Percentiles rank a stretch among this genome's conserved stretches.
These are phyloP conservation scores for Tragopan temminckii DNA, from an alignment of 2,797 vertebrate species.

Conservation along the genomic window DNA sequence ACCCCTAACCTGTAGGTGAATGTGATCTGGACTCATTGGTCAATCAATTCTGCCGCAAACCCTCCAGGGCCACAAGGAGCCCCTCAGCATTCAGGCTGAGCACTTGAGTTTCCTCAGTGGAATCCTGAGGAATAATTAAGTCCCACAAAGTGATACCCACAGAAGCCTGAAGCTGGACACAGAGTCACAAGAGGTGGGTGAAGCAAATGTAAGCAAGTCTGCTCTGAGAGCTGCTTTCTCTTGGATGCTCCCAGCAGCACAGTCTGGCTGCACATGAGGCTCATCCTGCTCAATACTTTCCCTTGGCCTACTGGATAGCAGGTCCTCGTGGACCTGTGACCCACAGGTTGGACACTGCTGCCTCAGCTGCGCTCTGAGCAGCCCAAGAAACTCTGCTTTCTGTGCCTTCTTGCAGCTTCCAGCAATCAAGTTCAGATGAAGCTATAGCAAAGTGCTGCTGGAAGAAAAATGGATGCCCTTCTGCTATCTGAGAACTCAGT, in stretches of 20 bases:
- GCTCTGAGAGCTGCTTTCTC: not conserved
- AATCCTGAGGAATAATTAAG: not conserved
- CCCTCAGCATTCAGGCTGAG: not conserved
- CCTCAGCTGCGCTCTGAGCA: not conserved
- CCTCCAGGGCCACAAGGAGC: not conserved
- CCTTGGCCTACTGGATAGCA: too few relatives aligned
- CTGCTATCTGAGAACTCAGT: not conserved
- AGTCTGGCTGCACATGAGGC: too few relatives aligned
- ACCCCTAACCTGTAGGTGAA: not conserved
- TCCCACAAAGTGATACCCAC: not conserved
- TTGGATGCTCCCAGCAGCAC: not conserved
- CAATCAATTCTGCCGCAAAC: not conserved
- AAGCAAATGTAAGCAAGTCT: not conserved
- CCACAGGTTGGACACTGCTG: not conserved
- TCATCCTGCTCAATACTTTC: too few relatives aligned
- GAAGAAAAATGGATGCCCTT: not conserved
- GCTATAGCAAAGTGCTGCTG: not conserved
- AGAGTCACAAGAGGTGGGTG: not conserved
- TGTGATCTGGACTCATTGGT: not conserved
- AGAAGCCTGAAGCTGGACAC: not conserved
- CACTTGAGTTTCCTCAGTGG: not conserved
- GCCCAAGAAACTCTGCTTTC: not conserved
- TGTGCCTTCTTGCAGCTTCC: too few relatives aligned
- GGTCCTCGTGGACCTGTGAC: not conserved
- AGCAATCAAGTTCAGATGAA: not conserved